Evolutionary conservation across 2,113 vertebrate species (phyloP).

Genomic region (Pangasianodon gigas): DNA sequence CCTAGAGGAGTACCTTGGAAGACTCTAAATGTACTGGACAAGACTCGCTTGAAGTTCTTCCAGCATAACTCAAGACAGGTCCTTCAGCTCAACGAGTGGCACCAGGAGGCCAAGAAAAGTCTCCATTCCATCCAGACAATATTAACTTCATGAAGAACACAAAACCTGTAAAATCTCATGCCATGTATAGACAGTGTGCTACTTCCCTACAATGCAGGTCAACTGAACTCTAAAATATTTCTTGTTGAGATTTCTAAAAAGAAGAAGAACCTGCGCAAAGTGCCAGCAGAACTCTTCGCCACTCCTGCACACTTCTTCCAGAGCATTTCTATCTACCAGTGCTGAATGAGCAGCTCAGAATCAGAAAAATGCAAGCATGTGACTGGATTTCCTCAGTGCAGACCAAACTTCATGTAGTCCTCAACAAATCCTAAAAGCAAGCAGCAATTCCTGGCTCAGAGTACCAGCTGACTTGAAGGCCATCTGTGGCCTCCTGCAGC

Average conservation of each 20-base stretch:
- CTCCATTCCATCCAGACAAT: slow-evolving; percentile 86
- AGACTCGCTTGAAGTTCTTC: slow-evolving; percentile 84
- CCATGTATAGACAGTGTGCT: slow-evolving; percentile 82
- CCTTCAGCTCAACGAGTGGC: slow-evolving; percentile 85
- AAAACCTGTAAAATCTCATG: slow-evolving; percentile 91
- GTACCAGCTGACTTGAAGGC: slow-evolving; percentile 81
- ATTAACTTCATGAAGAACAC: slow-evolving; percentile 98
- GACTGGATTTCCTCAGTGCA: slow-evolving; percentile 84
- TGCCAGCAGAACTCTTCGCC: slow-evolving; percentile 81
- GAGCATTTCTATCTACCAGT: slow-evolving; percentile 84
- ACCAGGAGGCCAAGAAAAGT: slow-evolving; percentile 89
- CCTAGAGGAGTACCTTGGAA: slow-evolving; percentile 88
- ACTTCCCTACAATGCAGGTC: slow-evolving; percentile 86
- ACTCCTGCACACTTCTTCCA: slow-evolving; percentile 86
- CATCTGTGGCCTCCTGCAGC: slow-evolving; percentile 82
- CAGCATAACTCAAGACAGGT: slow-evolving; percentile 89
- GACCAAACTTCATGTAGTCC: slow-evolving; percentile 79
- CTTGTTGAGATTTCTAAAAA: slow-evolving; percentile 88
- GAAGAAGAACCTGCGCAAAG: slow-evolving; percentile 89
- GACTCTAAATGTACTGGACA: slow-evolving; percentile 90
- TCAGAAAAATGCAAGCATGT: slow-evolving; percentile 89
- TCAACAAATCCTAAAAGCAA: slow-evolving; percentile 66
- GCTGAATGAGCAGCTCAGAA: slow-evolving; percentile 77
- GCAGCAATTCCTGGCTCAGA: slow-evolving; percentile 69
- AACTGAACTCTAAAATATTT: slow-evolving; percentile 91